These are phyloP conservation scores for Chrysocyon brachyurus DNA, from an alignment of 2,797 vertebrate species.

Conservation along the genomic window DNA sequence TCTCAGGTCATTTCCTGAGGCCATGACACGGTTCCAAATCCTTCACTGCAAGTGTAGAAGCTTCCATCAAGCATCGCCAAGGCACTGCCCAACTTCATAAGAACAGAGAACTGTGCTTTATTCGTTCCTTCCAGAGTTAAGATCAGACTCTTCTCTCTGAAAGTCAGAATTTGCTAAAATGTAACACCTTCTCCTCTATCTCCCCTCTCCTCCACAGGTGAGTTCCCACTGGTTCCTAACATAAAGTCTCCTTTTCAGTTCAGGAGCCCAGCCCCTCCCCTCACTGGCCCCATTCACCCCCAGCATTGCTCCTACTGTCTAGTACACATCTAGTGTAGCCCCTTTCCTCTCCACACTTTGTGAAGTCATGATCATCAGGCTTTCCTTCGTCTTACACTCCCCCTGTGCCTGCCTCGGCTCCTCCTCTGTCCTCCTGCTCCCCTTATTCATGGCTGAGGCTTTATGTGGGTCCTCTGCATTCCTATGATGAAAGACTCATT, in stretches of 20 bases:
- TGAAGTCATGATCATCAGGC: neutral
- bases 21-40: neutral
- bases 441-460: neutral
- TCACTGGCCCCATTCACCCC: neutral
- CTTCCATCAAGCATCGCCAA: neutral
- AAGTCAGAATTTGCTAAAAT: neutral
- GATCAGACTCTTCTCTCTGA: neutral
- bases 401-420: neutral
- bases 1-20: conserved; percentile 11
- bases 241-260: neutral
- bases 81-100: neutral
- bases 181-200: neutral
- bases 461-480: neutral
- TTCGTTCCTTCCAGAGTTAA: neutral
- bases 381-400: neutral
- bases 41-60: neutral
- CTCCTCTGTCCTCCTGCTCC: neutral
- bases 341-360: neutral
- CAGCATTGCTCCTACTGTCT: neutral
- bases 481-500: neutral
- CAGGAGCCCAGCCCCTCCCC: neutral
- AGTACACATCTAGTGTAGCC: neutral
- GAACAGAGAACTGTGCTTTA: neutral
- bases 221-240: neutral
- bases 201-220: neutral